Percentiles rank a stretch among this genome's conserved stretches.
Evolutionary conservation across 2,888 invertebrate species (phyloP).

Genomic region (Drosophila setosimentum): DNA sequence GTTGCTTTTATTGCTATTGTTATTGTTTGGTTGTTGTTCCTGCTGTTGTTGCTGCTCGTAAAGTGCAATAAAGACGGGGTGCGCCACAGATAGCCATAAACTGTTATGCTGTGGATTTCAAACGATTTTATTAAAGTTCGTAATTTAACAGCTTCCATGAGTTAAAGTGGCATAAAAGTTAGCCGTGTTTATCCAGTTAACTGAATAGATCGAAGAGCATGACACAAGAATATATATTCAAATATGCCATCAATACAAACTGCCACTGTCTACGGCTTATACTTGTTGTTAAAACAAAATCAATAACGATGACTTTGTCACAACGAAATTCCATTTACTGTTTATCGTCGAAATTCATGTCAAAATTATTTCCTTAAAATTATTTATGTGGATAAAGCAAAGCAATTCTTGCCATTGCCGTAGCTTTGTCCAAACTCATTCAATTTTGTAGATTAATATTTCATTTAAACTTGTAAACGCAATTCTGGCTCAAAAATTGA

Average conservation of each 20-base stretch:
- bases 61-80: slow-evolving; percentile 18
- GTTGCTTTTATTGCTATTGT: slow-evolving; percentile 48
- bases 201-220: background rate
- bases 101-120: slow-evolving; percentile 25
- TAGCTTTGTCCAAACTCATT: too few relatives aligned
- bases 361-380: background rate
- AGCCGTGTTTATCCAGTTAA: background rate
- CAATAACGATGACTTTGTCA: background rate
- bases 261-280: background rate
- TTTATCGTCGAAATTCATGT: background rate
- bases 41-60: slow-evolving; percentile 35
- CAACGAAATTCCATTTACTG: background rate
- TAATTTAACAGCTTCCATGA: slow-evolving; percentile 10
- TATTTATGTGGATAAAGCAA: too few relatives aligned
- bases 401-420: too few relatives aligned
- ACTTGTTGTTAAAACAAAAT: background rate
- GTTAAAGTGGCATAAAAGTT: background rate
- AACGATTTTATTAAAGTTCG: slow-evolving; percentile 23
- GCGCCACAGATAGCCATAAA: slow-evolving; percentile 6
- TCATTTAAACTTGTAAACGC: too few relatives aligned
- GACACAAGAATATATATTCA: background rate
- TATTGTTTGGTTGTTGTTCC: slow-evolving; percentile 46
- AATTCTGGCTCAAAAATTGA: too few relatives aligned
- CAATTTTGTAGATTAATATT: too few relatives aligned
- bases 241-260: background rate